Evolutionary conservation across 1,140 invertebrate species (phyloP).

Genomic region (Coptotermes formosanus): DNA sequence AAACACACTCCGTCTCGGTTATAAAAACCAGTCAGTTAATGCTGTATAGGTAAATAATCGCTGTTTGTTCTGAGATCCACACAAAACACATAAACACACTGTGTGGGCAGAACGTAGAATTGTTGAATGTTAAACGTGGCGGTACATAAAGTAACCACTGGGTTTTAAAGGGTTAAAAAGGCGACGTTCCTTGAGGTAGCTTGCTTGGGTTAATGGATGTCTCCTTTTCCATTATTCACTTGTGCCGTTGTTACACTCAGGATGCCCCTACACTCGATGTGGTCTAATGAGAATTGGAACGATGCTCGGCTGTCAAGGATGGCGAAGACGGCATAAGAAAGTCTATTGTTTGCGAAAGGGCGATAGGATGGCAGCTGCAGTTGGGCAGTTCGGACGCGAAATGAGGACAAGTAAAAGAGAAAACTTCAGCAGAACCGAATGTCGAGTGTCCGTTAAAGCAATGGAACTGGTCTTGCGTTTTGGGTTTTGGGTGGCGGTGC

Average conservation of each 20-base stretch:
- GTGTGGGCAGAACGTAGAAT: too few relatives aligned
- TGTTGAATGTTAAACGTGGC: too few relatives aligned
- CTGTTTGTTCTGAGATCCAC: too few relatives aligned
- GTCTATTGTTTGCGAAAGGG: neutral
- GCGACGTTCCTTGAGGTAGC: too few relatives aligned
- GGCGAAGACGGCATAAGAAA: neutral
- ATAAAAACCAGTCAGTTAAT: too few relatives aligned
- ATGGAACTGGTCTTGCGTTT: neutral
- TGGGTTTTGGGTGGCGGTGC: too few relatives aligned
- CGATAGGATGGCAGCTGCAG: neutral
- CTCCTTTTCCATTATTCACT: neutral
- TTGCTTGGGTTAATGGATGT: too few relatives aligned
- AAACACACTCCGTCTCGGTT: too few relatives aligned
- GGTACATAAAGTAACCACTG: too few relatives aligned
- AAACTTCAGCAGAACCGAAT: neutral
- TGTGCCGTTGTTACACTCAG: neutral
- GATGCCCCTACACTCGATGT: neutral
- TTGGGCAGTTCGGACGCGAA: neutral
- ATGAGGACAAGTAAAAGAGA: neutral
- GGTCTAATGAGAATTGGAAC: constrained; percentile 15
- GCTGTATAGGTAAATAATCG: too few relatives aligned
- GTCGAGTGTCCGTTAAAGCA: neutral
- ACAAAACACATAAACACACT: too few relatives aligned
- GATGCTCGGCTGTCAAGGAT: neutral
- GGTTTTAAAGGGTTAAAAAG: too few relatives aligned